Conservation (phyloP, 2,113 vertebrate genomes). For the Gallinago paraguaiae region DNA sequence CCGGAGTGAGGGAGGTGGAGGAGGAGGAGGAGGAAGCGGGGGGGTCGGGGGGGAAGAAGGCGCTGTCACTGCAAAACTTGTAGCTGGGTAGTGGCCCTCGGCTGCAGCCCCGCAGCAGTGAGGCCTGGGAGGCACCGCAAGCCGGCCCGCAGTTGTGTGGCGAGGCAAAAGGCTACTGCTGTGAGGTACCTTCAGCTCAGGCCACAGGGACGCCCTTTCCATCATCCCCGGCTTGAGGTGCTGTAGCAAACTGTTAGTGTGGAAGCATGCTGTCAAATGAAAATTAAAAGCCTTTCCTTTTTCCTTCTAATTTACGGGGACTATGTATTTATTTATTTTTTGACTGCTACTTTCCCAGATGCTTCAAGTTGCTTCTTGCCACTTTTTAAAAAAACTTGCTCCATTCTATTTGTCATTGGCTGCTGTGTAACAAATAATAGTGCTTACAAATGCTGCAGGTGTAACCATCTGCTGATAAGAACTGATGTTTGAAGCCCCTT, state of each 20-base stretch:
- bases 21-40: no score
- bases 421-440: not conserved
- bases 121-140: not conserved
- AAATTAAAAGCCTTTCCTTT: not conserved
- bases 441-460: not conserved
- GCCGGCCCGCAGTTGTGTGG: not conserved
- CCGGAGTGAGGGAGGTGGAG: not conserved
- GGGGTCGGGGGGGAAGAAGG: not conserved
- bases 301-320: not conserved
- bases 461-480: not conserved
- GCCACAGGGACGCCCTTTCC: not conserved
- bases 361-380: not conserved
- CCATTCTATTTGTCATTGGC: accelerated
- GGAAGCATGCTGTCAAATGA: not conserved
- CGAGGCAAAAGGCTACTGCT: not conserved
- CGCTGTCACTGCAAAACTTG: not conserved
- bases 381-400: not conserved
- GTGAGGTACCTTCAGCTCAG: not conserved
- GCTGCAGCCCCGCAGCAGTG: accelerated
- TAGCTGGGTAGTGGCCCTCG: not conserved
- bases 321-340: not conserved
- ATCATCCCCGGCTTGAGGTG: not conserved
- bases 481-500: not conserved
- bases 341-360: not conserved
- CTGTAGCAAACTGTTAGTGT: not conserved